Conservation (phyloP, 1,140 invertebrate genomes). For the Delia radicum region DNA sequence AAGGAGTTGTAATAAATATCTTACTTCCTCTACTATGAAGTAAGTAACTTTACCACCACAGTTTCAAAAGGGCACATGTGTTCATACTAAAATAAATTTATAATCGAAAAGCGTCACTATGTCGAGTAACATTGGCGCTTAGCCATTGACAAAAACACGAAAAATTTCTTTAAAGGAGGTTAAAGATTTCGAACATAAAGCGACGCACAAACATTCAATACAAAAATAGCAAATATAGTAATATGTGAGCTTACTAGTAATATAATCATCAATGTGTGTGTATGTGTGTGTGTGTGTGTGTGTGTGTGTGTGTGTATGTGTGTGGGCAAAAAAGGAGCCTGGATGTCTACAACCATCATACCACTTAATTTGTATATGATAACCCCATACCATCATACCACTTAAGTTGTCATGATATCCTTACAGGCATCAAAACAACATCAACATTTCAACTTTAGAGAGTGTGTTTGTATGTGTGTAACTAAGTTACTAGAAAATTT, state of each 20-base stretch:
- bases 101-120: slow-evolving; percentile 19
- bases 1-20: too few species aligned
- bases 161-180: not conserved
- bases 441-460: too few species aligned
- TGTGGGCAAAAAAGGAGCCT: not conserved
- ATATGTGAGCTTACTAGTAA: too few species aligned
- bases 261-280: too few species aligned
- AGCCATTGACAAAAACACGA: slow-evolving; percentile 16
- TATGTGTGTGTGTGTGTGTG: too few species aligned
- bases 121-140: slow-evolving; percentile 11
- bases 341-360: slow-evolving; percentile 3
- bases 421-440: too few species aligned
- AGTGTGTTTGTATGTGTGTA: not conserved
- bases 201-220: not conserved
- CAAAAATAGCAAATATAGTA: not conserved
- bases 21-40: too few species aligned
- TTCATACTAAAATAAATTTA: slow-evolving; percentile 15
- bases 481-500: not conserved
- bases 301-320: too few species aligned
- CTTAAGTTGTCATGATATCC: too few species aligned
- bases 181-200: not conserved
- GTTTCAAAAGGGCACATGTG: not conserved
- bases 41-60: too few species aligned
- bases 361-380: not conserved
- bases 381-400: too few species aligned